A percentile compares a stretch with the other conserved stretches of the same genome.
These are phyloP conservation scores for Danio albolineatus DNA, from an alignment of 2,797 vertebrate species.

Conservation along the genomic window DNA sequence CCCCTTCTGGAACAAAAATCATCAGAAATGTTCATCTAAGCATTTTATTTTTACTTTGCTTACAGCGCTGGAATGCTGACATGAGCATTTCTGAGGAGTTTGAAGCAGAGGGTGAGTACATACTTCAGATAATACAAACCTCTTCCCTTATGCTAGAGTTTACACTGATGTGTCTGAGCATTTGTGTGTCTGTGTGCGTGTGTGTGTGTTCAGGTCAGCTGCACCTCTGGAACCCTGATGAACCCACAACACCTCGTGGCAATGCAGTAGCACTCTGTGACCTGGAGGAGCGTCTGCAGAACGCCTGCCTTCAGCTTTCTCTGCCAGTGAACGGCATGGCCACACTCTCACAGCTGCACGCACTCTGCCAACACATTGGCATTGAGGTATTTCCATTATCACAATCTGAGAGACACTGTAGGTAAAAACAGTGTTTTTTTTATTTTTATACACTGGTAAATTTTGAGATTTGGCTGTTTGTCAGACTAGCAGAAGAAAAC, in stretches of 20 bases:
- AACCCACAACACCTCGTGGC: slow-evolving; percentile 81
- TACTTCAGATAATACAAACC: not conserved
- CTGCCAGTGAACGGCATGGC: slow-evolving; percentile 84
- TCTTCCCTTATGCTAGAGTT: not conserved
- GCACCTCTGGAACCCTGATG: slow-evolving; percentile 96
- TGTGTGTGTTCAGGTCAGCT: slow-evolving; percentile 82
- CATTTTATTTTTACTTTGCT: slow-evolving; percentile 15
- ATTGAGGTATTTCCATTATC: slow-evolving; percentile 80
- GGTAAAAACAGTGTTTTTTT: too few relatives aligned
- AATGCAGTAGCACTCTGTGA: slow-evolving; percentile 69
- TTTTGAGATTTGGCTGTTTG: too few relatives aligned
- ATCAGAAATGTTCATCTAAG: not conserved
- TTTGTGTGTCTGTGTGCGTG: too few relatives aligned
- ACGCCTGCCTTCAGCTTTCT: slow-evolving; percentile 84
- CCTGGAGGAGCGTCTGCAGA: slow-evolving; percentile 85
- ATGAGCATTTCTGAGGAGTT: slow-evolving; percentile 74
- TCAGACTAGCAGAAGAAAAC: too few relatives aligned
- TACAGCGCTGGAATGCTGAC: slow-evolving; percentile 77
- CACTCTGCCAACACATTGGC: slow-evolving; percentile 83
- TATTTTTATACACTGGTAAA: too few relatives aligned
- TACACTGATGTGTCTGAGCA: not conserved
- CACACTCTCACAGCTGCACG: slow-evolving; percentile 80
- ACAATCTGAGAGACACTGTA: not conserved
- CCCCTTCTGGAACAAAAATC: not conserved
- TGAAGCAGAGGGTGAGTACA: slow-evolving; percentile 76